Conservation (phyloP, 1,140 invertebrate genomes). For the Platorchestia sp. region DNA sequence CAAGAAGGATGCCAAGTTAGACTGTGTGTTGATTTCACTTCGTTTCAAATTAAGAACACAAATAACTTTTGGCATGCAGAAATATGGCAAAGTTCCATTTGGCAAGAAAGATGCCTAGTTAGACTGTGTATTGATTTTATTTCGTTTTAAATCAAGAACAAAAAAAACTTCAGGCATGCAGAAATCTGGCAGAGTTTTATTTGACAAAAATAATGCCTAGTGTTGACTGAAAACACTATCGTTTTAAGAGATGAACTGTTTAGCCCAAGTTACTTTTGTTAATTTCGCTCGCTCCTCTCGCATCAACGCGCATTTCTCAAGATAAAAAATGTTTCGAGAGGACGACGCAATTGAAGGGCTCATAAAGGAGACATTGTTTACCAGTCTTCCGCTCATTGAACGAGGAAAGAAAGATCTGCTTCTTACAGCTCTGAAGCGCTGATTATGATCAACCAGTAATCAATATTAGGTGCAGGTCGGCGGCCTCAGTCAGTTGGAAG, state of each 20-base stretch:
- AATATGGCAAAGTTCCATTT: no score
- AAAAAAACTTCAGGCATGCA: no score
- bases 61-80: no score
- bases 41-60: no score
- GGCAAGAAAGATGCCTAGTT: not conserved
- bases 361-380: not conserved
- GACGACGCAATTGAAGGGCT: not conserved
- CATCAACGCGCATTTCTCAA: not conserved
- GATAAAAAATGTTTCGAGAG: not conserved
- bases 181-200: no score
- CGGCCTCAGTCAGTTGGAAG: not conserved
- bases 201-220: no score
- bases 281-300: not conserved
- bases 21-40: no score
- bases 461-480: not conserved
- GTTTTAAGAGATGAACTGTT: not conserved
- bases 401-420: not conserved
- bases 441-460: not conserved
- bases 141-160: no score
- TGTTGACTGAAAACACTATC: not conserved
- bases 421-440: not conserved
- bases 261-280: not conserved
- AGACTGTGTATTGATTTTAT: not conserved
- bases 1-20: no score
- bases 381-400: not conserved